These are phyloP conservation scores for Exocentrus adspersus DNA, from an alignment of 2,888 invertebrate genomes.

Conservation along the genomic window DNA sequence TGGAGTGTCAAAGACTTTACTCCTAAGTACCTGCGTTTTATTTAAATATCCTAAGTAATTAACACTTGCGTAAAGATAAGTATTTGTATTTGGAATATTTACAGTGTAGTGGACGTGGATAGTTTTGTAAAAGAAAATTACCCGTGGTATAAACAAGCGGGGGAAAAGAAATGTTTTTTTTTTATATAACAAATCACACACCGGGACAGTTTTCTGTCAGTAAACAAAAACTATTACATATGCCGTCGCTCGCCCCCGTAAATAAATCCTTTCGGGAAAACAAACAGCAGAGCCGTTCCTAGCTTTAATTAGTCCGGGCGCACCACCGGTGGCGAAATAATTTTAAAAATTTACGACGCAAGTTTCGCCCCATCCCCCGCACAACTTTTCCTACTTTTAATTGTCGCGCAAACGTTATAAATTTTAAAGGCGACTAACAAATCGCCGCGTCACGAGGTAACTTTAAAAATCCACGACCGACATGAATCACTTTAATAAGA, in stretches of 20 bases:
- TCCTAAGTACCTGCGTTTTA: not conserved
- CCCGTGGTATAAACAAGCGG: too few species aligned
- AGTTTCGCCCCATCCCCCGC: too few species aligned
- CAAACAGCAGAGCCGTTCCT: conserved; percentile 6
- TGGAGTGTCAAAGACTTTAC: not conserved
- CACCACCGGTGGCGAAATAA: not conserved
- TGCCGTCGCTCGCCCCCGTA: not conserved
- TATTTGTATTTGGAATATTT: too few species aligned
- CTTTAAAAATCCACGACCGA: conserved; percentile 4
- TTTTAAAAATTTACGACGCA: not conserved
- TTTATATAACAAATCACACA: conserved; percentile 1
- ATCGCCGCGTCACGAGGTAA: not conserved
- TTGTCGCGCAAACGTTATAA: not conserved
- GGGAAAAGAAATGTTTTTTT: too few species aligned
- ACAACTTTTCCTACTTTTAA: not conserved
- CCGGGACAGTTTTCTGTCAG: not conserved
- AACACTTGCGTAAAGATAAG: not conserved
- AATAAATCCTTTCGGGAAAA: conserved; percentile 2
- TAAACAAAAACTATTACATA: too few species aligned
- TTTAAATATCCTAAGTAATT: not conserved
- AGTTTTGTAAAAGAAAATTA: too few species aligned
- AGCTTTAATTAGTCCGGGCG: not conserved
- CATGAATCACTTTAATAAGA: conserved; percentile 24
- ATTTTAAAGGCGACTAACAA: conserved; percentile 16
- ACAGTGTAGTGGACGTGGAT: too few species aligned